Conservation (phyloP, 2,888 invertebrate species). For the Brachypterus glaber region DNA sequence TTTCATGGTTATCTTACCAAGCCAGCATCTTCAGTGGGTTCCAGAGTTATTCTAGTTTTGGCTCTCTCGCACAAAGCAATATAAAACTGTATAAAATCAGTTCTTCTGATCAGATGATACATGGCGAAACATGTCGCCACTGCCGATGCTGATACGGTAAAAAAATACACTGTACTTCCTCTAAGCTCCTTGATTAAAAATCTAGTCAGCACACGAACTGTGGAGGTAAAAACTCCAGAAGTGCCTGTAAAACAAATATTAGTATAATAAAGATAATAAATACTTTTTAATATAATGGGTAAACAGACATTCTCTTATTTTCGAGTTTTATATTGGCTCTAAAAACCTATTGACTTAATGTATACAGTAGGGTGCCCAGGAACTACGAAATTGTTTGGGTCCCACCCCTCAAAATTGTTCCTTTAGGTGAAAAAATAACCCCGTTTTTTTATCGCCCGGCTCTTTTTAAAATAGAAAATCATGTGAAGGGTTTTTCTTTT, state of each 20-base stretch:
- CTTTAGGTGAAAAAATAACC: too few species aligned
- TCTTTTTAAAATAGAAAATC: too few species aligned
- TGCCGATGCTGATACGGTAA: constrained; percentile 67
- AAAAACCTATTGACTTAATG: too few species aligned
- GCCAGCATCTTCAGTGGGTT: constrained; percentile 77
- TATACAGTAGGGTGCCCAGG: too few species aligned
- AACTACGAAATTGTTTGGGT: too few species aligned
- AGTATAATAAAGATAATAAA: too few species aligned
- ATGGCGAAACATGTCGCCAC: constrained; percentile 68
- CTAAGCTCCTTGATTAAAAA: constrained; percentile 65
- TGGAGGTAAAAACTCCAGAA: constrained; percentile 79
- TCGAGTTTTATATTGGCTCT: too few species aligned
- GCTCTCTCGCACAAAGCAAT: constrained; percentile 64
- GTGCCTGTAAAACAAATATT: constrained; percentile 64
- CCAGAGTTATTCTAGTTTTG: constrained; percentile 67
- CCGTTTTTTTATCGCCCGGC: too few species aligned
- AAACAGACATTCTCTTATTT: too few species aligned
- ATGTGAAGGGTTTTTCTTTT: too few species aligned
- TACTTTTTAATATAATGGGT: too few species aligned
- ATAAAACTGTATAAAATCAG: constrained; percentile 77
- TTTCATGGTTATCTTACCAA: constrained; percentile 44
- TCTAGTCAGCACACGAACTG: constrained; percentile 77
- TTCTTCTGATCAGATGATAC: constrained; percentile 66
- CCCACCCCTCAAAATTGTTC: too few species aligned
- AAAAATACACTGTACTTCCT: constrained; percentile 79